Evolutionary conservation across 2,797 vertebrate species (phyloP).

Genomic region (Siniperca obscura): DNA sequence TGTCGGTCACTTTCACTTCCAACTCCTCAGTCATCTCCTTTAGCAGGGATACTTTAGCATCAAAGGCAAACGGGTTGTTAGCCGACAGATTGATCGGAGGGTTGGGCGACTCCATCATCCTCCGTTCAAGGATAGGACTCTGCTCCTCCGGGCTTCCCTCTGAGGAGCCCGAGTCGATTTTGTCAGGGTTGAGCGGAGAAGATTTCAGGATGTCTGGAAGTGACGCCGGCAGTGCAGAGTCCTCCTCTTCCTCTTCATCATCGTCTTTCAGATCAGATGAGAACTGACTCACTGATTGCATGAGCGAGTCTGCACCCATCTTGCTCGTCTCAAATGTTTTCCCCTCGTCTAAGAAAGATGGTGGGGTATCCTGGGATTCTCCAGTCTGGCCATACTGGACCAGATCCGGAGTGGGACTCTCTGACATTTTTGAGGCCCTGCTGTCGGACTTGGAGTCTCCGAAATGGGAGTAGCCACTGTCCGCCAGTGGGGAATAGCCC

Average conservation of each 20-base stretch:
- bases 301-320: conserved; percentile 79
- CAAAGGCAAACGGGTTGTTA: conserved; percentile 89
- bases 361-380: conserved; percentile 84
- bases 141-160: conserved; percentile 84
- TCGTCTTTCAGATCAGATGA: conserved; percentile 85
- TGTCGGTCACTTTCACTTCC: conserved; percentile 76
- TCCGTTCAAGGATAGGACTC: conserved; percentile 80
- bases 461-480: conserved; percentile 79
- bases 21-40: conserved; percentile 83
- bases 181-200: conserved; percentile 87
- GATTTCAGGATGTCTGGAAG: conserved; percentile 94
- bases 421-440: conserved; percentile 83
- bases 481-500: conserved; percentile 79
- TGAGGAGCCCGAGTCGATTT: conserved; percentile 84
- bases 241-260: conserved; percentile 74
- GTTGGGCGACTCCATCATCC: conserved; percentile 86
- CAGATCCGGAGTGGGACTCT: conserved; percentile 95
- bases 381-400: conserved; percentile 92
- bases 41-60: conserved; percentile 85
- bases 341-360: conserved; percentile 86
- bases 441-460: conserved; percentile 75
- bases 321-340: conserved; percentile 88
- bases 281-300: conserved; percentile 86
- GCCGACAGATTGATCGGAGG: conserved; percentile 82
- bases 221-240: conserved; percentile 78